These are phyloP conservation scores for Camptogramma bilineatum DNA, from an alignment of 2,888 invertebrate genomes.

Conservation along the genomic window DNA sequence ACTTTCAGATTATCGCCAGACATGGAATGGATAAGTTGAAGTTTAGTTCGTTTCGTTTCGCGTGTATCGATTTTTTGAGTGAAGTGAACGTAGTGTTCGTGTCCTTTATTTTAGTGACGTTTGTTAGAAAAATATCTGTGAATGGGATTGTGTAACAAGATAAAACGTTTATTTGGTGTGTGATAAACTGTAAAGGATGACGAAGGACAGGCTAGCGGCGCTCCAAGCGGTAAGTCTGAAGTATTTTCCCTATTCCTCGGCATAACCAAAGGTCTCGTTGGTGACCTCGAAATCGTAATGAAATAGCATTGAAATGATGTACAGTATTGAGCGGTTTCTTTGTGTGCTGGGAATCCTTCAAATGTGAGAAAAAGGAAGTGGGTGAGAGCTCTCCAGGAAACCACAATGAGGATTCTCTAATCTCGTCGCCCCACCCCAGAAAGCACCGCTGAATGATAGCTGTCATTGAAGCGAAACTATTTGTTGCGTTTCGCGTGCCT, in stretches of 20 bases:
- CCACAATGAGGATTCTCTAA: conserved; percentile 53
- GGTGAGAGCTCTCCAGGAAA: conserved; percentile 35
- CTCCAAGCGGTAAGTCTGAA: conserved; percentile 93
- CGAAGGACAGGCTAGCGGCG: conserved; percentile 98
- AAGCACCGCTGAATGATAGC: conserved; percentile 69
- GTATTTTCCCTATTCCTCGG: conserved; percentile 61
- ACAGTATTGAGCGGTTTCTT: conserved; percentile 44
- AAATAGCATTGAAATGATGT: conserved; percentile 62
- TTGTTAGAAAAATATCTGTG: conserved; percentile 90
- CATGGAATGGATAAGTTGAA: conserved; percentile 66
- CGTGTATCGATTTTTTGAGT: conserved; percentile 93
- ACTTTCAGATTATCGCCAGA: conserved; percentile 56
- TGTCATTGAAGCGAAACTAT: conserved; percentile 73
- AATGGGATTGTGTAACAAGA: conserved; percentile 91
- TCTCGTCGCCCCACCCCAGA: conserved; percentile 80
- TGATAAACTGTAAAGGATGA: conserved; percentile 91
- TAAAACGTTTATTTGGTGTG: conserved; percentile 88
- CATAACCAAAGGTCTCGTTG: conserved; percentile 72
- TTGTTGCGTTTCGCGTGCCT: conserved; percentile 65
- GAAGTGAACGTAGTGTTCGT: conserved; percentile 88
- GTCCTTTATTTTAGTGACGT: conserved; percentile 90
- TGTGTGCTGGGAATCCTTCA: conserved; percentile 35
- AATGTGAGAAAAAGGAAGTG: conserved; percentile 12
- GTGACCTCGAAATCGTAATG: conserved; percentile 77
- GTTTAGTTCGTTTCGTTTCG: conserved; percentile 86